Conservation (phyloP, 2,888 invertebrate species). For the Taenaris catops region DNA sequence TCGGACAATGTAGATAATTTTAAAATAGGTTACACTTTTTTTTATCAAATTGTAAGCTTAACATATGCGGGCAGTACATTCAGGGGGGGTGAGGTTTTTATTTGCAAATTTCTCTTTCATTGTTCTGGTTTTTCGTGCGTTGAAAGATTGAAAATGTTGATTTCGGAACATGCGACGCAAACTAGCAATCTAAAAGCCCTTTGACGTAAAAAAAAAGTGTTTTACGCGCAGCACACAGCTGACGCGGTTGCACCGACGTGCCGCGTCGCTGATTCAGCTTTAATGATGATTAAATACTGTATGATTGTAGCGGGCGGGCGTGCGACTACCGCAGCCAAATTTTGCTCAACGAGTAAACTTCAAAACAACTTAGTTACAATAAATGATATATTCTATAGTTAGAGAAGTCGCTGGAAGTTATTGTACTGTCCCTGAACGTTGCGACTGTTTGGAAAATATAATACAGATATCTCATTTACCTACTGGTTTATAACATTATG, state of each 20-base stretch:
- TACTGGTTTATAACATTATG: too few species aligned
- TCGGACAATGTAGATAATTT: constrained; percentile 41
- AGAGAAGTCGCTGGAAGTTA: too few species aligned
- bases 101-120: constrained; percentile 3
- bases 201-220: constrained; percentile 47
- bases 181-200: constrained; percentile 15
- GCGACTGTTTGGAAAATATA: too few species aligned
- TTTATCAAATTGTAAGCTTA: constrained; percentile 14
- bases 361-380: too few species aligned
- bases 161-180: constrained; percentile 9
- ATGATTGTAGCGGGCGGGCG: constrained; percentile 63
- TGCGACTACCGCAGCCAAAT: constrained; percentile 20
- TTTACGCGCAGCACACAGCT: constrained; percentile 52
- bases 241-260: constrained; percentile 51
- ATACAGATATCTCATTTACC: too few species aligned
- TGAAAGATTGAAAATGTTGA: constrained; percentile 14
- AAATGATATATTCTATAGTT: too few species aligned
- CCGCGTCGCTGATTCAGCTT: constrained; percentile 60
- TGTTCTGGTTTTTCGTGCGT: not conserved
- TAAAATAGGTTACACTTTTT: constrained; percentile 52
- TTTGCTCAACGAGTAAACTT: constrained; percentile 16
- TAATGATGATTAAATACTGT: constrained; percentile 76
- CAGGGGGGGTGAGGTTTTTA: not conserved
- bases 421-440: too few species aligned
- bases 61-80: constrained; percentile 2